Base-by-base conservation (phyloP, 1,140 invertebrate genomes). In the Ctenoplectra terminalis region DNA sequence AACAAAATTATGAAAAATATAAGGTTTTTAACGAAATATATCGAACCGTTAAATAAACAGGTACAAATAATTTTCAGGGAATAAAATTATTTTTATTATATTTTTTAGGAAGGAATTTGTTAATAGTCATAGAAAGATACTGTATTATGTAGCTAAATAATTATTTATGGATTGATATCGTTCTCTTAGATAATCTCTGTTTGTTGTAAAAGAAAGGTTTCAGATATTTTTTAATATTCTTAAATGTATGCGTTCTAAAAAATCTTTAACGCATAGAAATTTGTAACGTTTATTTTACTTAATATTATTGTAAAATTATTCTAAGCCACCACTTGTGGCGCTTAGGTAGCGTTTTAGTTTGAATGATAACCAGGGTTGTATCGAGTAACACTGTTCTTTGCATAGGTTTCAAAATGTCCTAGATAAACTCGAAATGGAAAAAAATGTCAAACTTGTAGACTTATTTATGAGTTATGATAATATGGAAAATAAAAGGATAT, bases 401-500 rank as follows among this genome's bases (percentile, higher is more conserved):
- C 15, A 23, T 4, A 8, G 5, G 9, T 66, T 76, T 54, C 34
- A 56, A 76, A 67, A 67, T 76, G 63, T 67, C 31, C 26, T 43
- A 31, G 17, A 54, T 31, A 34, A 56, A 56, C 3, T 17, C 50
- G 34, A 43, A 63, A 63, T 63, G 60, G 34, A 63, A 63, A 63
- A 63, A 37, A 63, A 63, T 63, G 60, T 63, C 31, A 63, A 69
- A 46, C 29, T 31, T 2, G 23, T 56, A 43, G 64, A 77, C 29
- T 56, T 56, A 29, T 34, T 54, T n/a, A 52, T n/a, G 5, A 26
- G 8, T 63, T 63, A 52, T 31, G 58, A 60, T 77, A 85, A 56
- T 46, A 90, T 89, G 88, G 78, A 83, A 29, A 54, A 66, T 50
- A 84, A 80, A 64, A 92, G 86, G 85, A 58, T 94, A 46, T 90